A percentile compares a stretch with the other conserved stretches of the same genome.
Conservation (phyloP, 2,888 invertebrate genomes). For the Axea sp. region DNA sequence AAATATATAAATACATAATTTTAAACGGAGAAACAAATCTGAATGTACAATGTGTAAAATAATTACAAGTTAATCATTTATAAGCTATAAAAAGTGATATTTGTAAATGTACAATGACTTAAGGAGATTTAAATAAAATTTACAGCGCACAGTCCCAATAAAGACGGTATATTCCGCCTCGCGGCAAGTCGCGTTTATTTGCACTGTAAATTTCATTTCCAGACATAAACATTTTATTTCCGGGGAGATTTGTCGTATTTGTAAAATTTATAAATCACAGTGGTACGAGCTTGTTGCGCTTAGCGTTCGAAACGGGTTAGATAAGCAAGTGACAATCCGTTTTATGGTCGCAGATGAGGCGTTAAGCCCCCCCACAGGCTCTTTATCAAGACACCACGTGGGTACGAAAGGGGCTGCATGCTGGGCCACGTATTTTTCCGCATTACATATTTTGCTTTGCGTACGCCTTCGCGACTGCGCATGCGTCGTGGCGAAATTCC, state of each 20-base stretch:
- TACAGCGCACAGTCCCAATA: too few species aligned
- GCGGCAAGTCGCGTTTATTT: constrained; percentile 13
- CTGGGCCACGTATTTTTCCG: constrained; percentile 71
- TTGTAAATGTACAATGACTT: too few species aligned
- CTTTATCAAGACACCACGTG: constrained; percentile 62
- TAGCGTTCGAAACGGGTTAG: constrained; percentile 62
- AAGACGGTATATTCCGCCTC: too few species aligned
- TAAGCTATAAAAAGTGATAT: too few species aligned
- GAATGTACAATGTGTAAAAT: too few species aligned
- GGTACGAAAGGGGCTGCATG: constrained; percentile 71
- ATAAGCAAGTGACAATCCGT: constrained; percentile 78
- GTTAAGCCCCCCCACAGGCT: constrained; percentile 65
- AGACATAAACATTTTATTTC: constrained; percentile 35
- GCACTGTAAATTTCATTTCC: constrained; percentile 27
- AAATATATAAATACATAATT: too few species aligned
- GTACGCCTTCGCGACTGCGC: constrained; percentile 57
- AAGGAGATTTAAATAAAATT: too few species aligned
- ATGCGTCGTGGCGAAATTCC: constrained; percentile 52
- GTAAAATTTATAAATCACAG: constrained; percentile 37
- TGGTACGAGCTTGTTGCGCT: constrained; percentile 30
- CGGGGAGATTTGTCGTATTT: constrained; percentile 41
- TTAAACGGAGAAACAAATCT: too few species aligned
- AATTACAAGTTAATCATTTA: too few species aligned
- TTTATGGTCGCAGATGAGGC: constrained; percentile 75
- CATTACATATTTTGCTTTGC: constrained; percentile 63